Evolutionary conservation across 2,113 vertebrate species (phyloP).

Genomic region (Urocolius indicus): DNA sequence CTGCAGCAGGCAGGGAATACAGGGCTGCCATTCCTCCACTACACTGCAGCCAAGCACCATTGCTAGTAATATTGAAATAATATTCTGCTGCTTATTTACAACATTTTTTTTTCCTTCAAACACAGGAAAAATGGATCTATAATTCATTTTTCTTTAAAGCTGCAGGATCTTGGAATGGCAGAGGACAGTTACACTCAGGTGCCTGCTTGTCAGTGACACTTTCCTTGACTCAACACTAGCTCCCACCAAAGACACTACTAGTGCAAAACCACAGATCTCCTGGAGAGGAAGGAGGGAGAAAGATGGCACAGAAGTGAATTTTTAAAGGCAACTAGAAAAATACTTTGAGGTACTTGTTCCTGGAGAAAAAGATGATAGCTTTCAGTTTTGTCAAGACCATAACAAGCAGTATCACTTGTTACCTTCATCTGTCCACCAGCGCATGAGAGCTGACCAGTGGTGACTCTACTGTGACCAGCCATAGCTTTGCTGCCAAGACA

Average conservation of each 20-base stretch:
- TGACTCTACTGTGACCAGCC: background rate
- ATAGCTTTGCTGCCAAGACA: background rate
- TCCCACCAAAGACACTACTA: background rate
- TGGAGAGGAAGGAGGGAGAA: background rate
- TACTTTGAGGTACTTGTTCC: background rate
- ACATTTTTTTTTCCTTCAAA: background rate
- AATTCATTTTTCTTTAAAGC: background rate
- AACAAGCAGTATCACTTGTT: background rate
- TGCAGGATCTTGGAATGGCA: background rate
- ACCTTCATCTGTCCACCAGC: background rate
- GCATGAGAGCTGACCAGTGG: background rate
- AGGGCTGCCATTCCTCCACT: fast-evolving
- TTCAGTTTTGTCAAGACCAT: background rate
- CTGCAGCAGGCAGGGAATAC: background rate
- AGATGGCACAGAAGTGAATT: background rate
- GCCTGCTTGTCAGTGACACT: background rate
- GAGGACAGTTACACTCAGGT: background rate
- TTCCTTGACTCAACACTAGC: background rate
- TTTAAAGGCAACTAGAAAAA: background rate
- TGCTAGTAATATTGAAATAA: background rate
- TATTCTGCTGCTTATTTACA: background rate
- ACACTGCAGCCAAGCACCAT: background rate
- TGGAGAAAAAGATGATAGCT: background rate
- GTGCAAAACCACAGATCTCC: background rate
- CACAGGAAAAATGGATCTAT: background rate